Evolutionary conservation across 1,140 invertebrate species (phyloP), one percentile per base, ranked within the genome.

Genomic region (Hylaeus anthracinus): DNA sequence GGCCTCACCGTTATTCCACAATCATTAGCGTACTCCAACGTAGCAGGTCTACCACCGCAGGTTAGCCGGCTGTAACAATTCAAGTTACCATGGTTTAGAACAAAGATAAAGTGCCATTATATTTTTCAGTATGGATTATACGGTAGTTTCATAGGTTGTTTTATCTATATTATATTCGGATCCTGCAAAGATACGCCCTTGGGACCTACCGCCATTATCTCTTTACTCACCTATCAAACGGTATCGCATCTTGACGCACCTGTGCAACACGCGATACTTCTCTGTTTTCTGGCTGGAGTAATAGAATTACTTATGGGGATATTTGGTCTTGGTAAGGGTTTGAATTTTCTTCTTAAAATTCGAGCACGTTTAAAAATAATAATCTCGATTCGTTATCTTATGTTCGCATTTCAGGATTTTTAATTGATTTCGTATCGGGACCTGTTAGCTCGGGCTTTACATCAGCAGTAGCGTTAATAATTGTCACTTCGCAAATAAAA

Each of bases 401-500:
- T 2, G 26, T 26, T 14, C 45, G 5, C 39, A 67, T 90, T 92
- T 41, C 91, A 97, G 97, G 98, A 64, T 98, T 99, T 90, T 94
- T 99, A 51, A 97, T 99, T 69, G 97, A 98, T 92, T 99, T 98
- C 92, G 97, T 99, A 1, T 98, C 97, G 0, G 97, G 97, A 5
- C 97, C 98, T 0, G 98, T 99, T 0, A 98, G 98, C 14, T 98
- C 97, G 12, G 97, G 98, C 15, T 99, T 99, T 90, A 98, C 98
- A 0, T 98, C 97, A 1, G 98, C 98, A 1, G 98, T 98, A 12
- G 98, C 98, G 26, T 94, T 99, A 26, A 98, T 98, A 79, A 98
- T 99, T 67, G 95, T 97, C 1, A 96, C 96, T 3, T 97, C 97
- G 1, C 98, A 99, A 94, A 93, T 98, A 10, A 98, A 98, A 92